phyloP scores from a whole-genome alignment of 2,113 vertebrate species.

The Dicrurus megarhynchus region DNA sequence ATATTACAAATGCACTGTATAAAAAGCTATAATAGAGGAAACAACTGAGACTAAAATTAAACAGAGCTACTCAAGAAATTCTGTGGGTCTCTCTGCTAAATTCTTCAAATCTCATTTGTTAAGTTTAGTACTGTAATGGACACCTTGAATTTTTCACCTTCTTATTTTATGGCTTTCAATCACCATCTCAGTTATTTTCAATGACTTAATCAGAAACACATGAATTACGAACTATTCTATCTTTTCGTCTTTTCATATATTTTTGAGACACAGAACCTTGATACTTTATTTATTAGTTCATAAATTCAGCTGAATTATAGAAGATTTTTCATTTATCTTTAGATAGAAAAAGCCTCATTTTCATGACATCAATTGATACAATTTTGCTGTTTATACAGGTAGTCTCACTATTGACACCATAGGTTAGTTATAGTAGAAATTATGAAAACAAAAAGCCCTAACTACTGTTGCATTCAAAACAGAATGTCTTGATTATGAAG shows the following conservation, averaged over 20 bases:
- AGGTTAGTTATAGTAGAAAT: conserved; percentile 37
- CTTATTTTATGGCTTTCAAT: not conserved
- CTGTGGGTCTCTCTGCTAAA: not conserved
- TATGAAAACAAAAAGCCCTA: conserved; percentile 8
- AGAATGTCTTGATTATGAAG: not conserved
- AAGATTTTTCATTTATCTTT: conserved; percentile 27
- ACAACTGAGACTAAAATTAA: not conserved
- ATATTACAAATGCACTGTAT: not conserved
- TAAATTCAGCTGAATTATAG: conserved; percentile 38
- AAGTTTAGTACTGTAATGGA: not conserved
- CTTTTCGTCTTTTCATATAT: not conserved
- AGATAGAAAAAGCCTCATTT: conserved; percentile 13
- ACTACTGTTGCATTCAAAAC: not conserved
- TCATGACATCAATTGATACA: conserved; percentile 19
- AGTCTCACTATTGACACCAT: conserved; percentile 30
- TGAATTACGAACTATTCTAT: not conserved
- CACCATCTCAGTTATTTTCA: not conserved
- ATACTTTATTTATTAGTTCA: conserved; percentile 41
- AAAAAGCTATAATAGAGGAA: not conserved
- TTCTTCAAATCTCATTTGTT: not conserved
- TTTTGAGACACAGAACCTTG: not conserved
- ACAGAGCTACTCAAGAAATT: not conserved
- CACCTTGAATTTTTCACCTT: not conserved
- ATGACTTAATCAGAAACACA: not conserved
- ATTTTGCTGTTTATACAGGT: conserved; percentile 50